Conservation (phyloP, 2,113 vertebrate genomes). For the Trematocara unimaculatum region DNA sequence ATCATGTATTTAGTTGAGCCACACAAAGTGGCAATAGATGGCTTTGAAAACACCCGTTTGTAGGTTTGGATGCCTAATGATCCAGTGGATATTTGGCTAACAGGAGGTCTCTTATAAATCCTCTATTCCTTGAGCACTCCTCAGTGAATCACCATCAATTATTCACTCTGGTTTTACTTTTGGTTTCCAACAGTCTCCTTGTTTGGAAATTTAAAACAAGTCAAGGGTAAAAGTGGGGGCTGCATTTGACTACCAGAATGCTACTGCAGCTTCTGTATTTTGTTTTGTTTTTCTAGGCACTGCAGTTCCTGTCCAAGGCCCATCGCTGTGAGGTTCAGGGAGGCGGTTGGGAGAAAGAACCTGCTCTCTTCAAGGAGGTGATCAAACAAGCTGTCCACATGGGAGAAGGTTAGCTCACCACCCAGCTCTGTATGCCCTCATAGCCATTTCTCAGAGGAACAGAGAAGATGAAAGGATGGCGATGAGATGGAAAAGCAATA, state of each 20-base stretch:
- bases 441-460: neutral
- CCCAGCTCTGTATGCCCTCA: neutral
- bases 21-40: neutral
- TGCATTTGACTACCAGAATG: neutral
- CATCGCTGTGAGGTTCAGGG: slow-evolving; percentile 87
- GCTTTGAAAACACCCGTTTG: neutral
- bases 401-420: slow-evolving; percentile 76
- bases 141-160: neutral
- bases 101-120: neutral
- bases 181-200: neutral
- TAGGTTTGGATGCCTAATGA: neutral
- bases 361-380: slow-evolving; percentile 80
- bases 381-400: slow-evolving; percentile 77
- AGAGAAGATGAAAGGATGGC: neutral
- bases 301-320: slow-evolving; percentile 89
- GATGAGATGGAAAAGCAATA: neutral
- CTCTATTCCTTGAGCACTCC: neutral
- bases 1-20: neutral
- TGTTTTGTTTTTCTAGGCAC: slow-evolving; percentile 71
- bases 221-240: neutral
- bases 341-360: slow-evolving; percentile 85
- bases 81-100: neutral
- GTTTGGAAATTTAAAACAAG: neutral
- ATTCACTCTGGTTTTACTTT: neutral
- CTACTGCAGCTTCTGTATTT: neutral